Percentiles rank a stretch among this genome's conserved stretches.
These are phyloP conservation scores for Hofmannophila pseudospretella DNA, from an alignment of 2,888 invertebrate species.

Conservation along the genomic window DNA sequence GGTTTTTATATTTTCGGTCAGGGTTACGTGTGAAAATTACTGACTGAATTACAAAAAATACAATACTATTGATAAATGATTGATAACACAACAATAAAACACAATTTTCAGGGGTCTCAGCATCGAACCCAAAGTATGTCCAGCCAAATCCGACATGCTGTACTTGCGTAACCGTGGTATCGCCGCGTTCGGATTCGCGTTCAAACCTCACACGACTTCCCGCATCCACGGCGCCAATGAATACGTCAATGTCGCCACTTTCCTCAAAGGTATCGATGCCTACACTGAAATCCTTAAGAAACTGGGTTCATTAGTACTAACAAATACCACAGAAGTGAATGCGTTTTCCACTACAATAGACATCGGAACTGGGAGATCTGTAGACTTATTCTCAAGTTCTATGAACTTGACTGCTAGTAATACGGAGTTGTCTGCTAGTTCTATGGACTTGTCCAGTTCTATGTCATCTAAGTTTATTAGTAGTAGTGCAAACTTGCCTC, in stretches of 20 bases:
- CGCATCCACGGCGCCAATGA: constrained; percentile 41
- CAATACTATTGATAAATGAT: too few species aligned
- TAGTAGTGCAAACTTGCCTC: too few species aligned
- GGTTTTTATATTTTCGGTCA: too few species aligned
- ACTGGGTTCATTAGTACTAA: constrained; percentile 26
- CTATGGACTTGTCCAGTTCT: too few species aligned
- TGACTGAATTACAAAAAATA: too few species aligned
- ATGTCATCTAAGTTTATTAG: too few species aligned
- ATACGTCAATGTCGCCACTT: constrained; percentile 39
- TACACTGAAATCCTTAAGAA: constrained; percentile 28
- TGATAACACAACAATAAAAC: too few species aligned
- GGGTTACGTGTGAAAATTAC: too few species aligned
- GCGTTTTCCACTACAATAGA: neutral
- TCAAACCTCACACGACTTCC: constrained; percentile 31
- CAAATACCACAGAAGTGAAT: neutral
- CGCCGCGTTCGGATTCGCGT: constrained; percentile 49
- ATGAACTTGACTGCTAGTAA: too few species aligned
- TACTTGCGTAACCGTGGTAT: constrained; percentile 40
- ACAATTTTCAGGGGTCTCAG: constrained; percentile 43
- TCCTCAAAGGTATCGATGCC: constrained; percentile 44
- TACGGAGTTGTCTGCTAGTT: too few species aligned
- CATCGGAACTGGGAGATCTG: too few species aligned
- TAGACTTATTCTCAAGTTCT: too few species aligned
- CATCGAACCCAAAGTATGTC: constrained; percentile 35
- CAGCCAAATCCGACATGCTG: constrained; percentile 50